A percentile compares a stretch with the other conserved stretches of the same genome.
Conservation (phyloP, 2,113 vertebrate genomes). For the Lepus europaeus region DNA sequence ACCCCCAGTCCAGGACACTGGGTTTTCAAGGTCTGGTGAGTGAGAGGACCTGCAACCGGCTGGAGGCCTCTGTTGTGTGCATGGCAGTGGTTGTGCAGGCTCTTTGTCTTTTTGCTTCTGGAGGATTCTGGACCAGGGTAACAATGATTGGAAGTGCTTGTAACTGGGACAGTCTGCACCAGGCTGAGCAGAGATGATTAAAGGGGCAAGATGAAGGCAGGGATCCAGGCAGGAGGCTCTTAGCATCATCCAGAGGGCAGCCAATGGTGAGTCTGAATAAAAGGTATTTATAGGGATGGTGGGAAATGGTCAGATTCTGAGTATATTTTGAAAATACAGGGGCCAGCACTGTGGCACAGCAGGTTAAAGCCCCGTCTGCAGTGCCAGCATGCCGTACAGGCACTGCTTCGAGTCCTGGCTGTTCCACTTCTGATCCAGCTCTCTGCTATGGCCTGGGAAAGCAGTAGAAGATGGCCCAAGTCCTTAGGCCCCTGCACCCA, state of each 20-base stretch:
- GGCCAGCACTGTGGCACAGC: no score
- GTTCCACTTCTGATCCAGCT: no score
- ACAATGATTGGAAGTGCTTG: neutral
- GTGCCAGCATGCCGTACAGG: no score
- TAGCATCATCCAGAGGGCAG: no score
- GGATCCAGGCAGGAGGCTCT: neutral
- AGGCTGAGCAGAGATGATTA: neutral
- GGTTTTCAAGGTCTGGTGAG: neutral
- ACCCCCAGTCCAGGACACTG: neutral
- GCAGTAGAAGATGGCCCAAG: no score
- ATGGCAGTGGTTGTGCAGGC: rapidly evolving
- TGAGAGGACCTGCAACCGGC: neutral
- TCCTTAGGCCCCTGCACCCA: no score
- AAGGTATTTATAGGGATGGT: neutral
- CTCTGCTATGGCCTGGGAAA: no score
- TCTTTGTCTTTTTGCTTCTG: neutral
- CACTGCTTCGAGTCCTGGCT: no score
- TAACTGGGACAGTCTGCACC: rapidly evolving
- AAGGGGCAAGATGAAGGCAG: neutral
- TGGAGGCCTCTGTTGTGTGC: neutral
- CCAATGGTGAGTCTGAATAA: neutral
- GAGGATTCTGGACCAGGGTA: neutral
- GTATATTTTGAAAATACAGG: neutral
- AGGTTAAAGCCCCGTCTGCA: no score
- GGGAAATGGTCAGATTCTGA: neutral